Evolutionary conservation across 2,113 vertebrate genomes (phyloP), one percentile per base, ranked within the genome.

Genomic region (Fukomys damarensis): DNA sequence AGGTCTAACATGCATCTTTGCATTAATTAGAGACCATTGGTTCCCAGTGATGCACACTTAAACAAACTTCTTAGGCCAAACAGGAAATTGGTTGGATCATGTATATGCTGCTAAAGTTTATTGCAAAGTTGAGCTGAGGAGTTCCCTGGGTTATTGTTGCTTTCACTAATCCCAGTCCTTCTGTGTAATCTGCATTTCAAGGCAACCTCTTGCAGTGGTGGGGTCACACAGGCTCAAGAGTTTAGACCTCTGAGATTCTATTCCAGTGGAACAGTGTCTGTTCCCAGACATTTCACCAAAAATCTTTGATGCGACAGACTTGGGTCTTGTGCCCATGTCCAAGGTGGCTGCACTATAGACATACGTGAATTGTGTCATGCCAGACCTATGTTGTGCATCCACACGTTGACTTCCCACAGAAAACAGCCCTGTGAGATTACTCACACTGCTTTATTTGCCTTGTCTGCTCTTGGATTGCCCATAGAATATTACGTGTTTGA

Each of bases 1-100:
- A 0, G 46, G 11, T n/a, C 61, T 46, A 7, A 32, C 14, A 0
- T 3, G 1, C 2, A 35, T 13, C 32, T n/a, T 61, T 19, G 0
- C 6, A 2, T 6, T 63, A 28, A 35, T 38, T 58, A 13, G 46
- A 43, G 35, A 43, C 22, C 17, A 24, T 38, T 26, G 26, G 13
- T 28, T 61, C 26, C 26, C n/a, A 4, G 13, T 76, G 14, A 43
- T 3, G 20, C 68, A 70, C 70, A 24, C 19, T 54, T 54, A 82
- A 6, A n/a, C 65, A 38, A 1, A 6, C 41, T 28, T 52, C 2
- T 22, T 61, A 41, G 9, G 7, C 7, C 20, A 14, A 7, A 46
- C 41, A n/a, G 38, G n/a, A 41, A 41, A 11, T 22, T 0, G 0
- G 0, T 7, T 74, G 38, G 28, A 7, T 20, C 41, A 9, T 3